Evolutionary conservation across 2,888 invertebrate species (phyloP).

Genomic region (Amphipoea lucens): DNA sequence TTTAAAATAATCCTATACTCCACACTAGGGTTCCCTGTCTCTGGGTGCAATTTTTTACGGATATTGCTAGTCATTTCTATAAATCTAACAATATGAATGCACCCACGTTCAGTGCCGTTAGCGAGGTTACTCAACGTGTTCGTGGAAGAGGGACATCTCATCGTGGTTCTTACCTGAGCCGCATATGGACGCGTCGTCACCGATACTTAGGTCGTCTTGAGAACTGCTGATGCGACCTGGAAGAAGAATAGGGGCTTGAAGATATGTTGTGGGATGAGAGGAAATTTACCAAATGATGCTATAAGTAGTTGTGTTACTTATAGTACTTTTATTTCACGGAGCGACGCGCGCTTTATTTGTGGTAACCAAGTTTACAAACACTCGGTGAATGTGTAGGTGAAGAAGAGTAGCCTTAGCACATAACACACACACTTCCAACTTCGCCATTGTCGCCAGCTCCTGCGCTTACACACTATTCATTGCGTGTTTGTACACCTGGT

Average conservation of each 20-base stretch:
- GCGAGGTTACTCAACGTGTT: conserved; percentile 77
- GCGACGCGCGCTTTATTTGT: too few relatives aligned
- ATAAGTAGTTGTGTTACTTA: neutral
- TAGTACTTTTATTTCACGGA: too few relatives aligned
- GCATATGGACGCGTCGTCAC: conserved; percentile 93
- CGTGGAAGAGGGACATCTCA: conserved; percentile 80
- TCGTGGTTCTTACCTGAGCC: conserved; percentile 91
- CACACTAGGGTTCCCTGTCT: neutral
- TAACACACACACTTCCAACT: too few relatives aligned
- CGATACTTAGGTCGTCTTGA: conserved; percentile 95
- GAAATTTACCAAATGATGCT: neutral
- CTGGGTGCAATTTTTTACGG: too few relatives aligned
- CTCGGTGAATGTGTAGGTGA: too few relatives aligned
- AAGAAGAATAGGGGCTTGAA: neutral
- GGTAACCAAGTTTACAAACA: too few relatives aligned
- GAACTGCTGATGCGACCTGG: conserved; percentile 95
- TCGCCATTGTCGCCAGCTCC: too few relatives aligned
- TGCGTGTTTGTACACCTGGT: neutral
- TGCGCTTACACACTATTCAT: neutral
- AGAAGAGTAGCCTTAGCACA: too few relatives aligned
- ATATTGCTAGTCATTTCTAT: neutral
- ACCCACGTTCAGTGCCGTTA: neutral
- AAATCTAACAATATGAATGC: conserved; percentile 16
- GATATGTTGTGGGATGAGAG: neutral
- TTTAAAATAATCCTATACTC: neutral